Conservation (phyloP, 53 echinoderm and acorn worm species). For the Glandiceps talaboti region DNA sequence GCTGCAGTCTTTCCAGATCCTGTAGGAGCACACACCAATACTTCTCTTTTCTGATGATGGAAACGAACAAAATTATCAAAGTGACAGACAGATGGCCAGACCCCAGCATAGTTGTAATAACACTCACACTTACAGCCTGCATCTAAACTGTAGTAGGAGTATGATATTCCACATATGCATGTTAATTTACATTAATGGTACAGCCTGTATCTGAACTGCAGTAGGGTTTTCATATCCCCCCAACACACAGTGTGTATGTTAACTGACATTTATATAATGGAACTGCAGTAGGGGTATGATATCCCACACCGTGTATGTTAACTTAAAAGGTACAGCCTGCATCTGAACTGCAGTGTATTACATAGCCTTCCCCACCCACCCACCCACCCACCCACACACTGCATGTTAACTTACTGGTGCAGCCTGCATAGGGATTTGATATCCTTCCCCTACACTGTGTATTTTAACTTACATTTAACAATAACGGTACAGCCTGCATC, state of each 20-base stretch:
- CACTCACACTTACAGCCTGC: too few relatives aligned
- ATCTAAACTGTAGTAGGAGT: too few relatives aligned
- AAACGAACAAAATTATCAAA: too few relatives aligned
- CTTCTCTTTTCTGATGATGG: constrained; percentile 82
- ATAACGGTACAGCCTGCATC: constrained; percentile 86
- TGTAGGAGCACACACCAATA: constrained; percentile 91
- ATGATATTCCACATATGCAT: not conserved
- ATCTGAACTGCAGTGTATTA: too few relatives aligned
- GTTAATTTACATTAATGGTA: not conserved
- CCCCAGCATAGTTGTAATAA: too few relatives aligned
- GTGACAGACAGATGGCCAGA: too few relatives aligned
- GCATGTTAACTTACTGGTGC: not conserved
- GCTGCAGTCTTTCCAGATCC: constrained; percentile 97
- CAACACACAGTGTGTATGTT: not conserved
- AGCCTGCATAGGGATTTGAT: not conserved
- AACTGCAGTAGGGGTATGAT: constrained; percentile 61
- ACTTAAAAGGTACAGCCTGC: too few relatives aligned
- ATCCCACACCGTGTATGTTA: constrained; percentile 63
- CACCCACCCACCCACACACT: not conserved
- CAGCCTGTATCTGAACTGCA: not conserved
- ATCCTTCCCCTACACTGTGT: not conserved
- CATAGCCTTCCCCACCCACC: too few relatives aligned
- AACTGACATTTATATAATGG: constrained; percentile 96
- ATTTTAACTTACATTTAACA: constrained; percentile 67
- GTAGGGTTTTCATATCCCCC: not conserved